phyloP scores from a whole-genome alignment of 1,140 invertebrate species.

The Caenorhabditis briggsae region DNA sequence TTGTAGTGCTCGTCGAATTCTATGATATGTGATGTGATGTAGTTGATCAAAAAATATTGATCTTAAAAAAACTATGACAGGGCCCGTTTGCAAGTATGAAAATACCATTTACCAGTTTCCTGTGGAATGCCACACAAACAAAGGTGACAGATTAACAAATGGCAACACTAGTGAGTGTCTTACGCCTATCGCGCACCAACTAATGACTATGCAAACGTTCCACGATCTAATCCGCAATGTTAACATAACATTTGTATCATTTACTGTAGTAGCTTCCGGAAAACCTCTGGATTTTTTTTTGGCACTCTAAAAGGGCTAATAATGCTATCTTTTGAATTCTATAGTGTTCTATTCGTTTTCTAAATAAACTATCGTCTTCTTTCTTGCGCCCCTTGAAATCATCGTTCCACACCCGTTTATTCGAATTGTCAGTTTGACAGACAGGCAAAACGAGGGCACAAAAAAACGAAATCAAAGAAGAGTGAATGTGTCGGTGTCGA shows the following conservation, averaged over 20 bases:
- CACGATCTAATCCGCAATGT: slow-evolving; percentile 33
- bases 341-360: not conserved
- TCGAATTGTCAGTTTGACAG: slow-evolving; percentile 53
- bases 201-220: slow-evolving; percentile 53
- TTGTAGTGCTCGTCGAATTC: too few relatives aligned
- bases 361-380: slow-evolving; percentile 32
- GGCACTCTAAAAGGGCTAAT: too few relatives aligned
- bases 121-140: slow-evolving; percentile 12
- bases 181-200: slow-evolving; percentile 36
- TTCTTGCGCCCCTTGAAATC: slow-evolving; percentile 18
- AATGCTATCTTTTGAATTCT: too few relatives aligned
- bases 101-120: too few relatives aligned
- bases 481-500: slow-evolving; percentile 48
- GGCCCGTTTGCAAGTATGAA: too few relatives aligned
- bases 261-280: slow-evolving; percentile 1
- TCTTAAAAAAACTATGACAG: too few relatives aligned
- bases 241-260: slow-evolving; percentile 47
- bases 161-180: not conserved
- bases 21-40: too few relatives aligned
- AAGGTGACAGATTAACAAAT: slow-evolving; percentile 56
- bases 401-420: slow-evolving; percentile 54
- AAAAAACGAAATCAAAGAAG: not conserved
- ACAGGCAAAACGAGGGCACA: slow-evolving; percentile 22
- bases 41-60: too few relatives aligned
- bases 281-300: too few relatives aligned